A percentile compares a stretch with the other conserved stretches of the same genome.
Evolutionary conservation across 2,113 vertebrate genomes (phyloP).

Genomic region (Peucedramus taeniatus): DNA sequence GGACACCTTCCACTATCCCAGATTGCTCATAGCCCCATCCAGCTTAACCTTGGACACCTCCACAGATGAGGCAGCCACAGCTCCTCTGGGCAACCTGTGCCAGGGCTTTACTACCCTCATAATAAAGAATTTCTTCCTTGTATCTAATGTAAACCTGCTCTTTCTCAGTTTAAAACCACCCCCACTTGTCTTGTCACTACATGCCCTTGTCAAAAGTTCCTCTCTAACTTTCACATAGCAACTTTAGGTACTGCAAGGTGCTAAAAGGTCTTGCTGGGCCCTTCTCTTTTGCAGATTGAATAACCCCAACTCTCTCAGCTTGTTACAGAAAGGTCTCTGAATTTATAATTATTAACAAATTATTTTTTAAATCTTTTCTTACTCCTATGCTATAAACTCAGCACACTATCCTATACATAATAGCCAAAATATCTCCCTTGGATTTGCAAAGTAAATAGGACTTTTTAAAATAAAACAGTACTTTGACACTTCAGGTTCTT

Average conservation of each 20-base stretch:
- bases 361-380: neutral
- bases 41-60: neutral
- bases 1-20: neutral
- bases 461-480: neutral
- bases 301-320: neutral
- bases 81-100: neutral
- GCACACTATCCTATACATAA: neutral
- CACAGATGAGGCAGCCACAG: neutral
- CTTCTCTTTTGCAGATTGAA: neutral
- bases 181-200: neutral
- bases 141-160: neutral
- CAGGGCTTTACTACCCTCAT: neutral
- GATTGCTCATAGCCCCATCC: neutral
- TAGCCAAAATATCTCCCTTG: neutral
- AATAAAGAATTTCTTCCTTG: neutral
- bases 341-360: neutral
- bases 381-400: neutral
- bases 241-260: neutral
- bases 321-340: neutral
- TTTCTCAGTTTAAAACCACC: neutral
- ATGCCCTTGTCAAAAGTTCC: neutral
- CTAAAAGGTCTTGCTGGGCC: accelerated
- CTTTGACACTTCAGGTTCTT: neutral
- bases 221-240: neutral
- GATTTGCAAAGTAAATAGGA: neutral